Evolutionary conservation across 2,888 invertebrate species (phyloP), one percentile per base, ranked within the genome.

Genomic region (Penaeus monodon): DNA sequence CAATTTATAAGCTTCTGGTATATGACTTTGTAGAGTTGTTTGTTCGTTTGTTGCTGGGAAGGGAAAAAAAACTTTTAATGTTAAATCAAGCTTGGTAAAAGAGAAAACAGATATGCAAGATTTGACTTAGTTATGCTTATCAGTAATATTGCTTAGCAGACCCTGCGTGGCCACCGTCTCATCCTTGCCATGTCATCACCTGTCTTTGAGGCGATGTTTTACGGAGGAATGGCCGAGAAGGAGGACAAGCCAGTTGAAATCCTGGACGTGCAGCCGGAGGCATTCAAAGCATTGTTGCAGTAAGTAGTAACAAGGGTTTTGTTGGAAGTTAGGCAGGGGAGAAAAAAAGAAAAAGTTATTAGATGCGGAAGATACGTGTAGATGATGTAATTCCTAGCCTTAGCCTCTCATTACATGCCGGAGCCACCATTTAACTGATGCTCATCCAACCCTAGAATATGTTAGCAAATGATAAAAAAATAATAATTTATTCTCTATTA

Each of bases 201-300:
- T 0, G 97, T 97, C 0, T 97, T 97, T 91, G 96, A 97, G 91
- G 95, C 96, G 0, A 97, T 97, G 97, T 97, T 97, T 91, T 96
- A 94, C 91, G 97, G 97, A 0, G 95, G 96, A 44, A 95, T 97
- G 94, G 95, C 96, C 0, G 96, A 97, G 91, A 95, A 95, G 90
- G 93, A 93, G 90, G 95, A 95, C 90, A 88, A 89, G 76, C 96
- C 96, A 0, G 96, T 97, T 91, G 94, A 95, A 0, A 96, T 97
- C 91, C 94, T 95, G 65, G 97, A 97, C 92, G 96, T 97, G 1
- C 96, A 96, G 92, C 96, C 97, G 7, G 96, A 97, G 91, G 96
- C 97, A 1, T 97, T 97, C 91, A 95, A 95, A 92, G 95, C 96
- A 6, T 93, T 97, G 90, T 92, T 97, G 57, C 96, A 96, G 94